Evolutionary conservation across 2,888 invertebrate species (phyloP).

Genomic region (Oithona nana): DNA sequence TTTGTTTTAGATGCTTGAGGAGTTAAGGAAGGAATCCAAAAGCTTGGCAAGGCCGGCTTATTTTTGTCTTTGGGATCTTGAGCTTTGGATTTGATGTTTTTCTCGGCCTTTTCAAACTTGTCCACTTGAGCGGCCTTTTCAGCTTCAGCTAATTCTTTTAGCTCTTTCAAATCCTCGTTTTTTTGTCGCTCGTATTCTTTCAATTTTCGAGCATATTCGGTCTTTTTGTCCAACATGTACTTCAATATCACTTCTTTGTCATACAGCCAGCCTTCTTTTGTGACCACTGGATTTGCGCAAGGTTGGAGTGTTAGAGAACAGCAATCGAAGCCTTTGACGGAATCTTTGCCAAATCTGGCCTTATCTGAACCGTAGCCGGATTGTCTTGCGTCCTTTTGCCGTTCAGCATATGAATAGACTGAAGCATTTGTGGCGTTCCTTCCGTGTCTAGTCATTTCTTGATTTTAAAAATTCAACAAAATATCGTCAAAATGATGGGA

Average conservation of each 20-base stretch:
- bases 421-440: constrained; percentile 95
- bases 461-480: too few relatives aligned
- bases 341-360: constrained; percentile 71
- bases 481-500: too few relatives aligned
- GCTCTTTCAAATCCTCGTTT: constrained; percentile 47
- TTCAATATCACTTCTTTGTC: constrained; percentile 93
- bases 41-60: constrained; percentile 54
- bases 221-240: constrained; percentile 83
- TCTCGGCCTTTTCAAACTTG: constrained; percentile 62
- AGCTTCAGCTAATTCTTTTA: constrained; percentile 46
- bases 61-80: neutral
- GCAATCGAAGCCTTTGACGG: constrained; percentile 87
- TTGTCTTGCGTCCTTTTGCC: constrained; percentile 79
- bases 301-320: constrained; percentile 93
- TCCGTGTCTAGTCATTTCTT: constrained; percentile 74
- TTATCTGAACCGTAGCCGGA: constrained; percentile 62
- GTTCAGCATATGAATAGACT: constrained; percentile 94
- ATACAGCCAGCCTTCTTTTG: constrained; percentile 80
- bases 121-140: constrained; percentile 53
- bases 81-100: constrained; percentile 41
- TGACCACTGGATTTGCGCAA: constrained; percentile 75
- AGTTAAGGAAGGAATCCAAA: constrained; percentile 87
- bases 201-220: constrained; percentile 63
- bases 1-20: constrained; percentile 58
- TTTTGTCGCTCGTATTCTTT: constrained; percentile 82